Evolutionary conservation across 2,797 vertebrate genomes (phyloP).

Genomic region (Poecile montanus): DNA sequence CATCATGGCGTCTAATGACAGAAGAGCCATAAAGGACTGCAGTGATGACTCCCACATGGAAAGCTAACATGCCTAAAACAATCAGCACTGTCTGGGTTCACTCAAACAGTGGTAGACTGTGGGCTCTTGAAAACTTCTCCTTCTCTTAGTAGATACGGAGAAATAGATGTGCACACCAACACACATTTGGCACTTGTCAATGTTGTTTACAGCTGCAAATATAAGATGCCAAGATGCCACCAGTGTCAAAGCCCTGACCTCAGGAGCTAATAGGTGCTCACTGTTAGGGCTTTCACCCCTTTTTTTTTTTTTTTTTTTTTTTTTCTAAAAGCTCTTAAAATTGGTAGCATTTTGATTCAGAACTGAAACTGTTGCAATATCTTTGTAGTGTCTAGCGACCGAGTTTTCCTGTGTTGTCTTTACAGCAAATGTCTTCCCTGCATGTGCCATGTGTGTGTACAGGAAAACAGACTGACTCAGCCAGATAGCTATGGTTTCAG

Average conservation of each 20-base stretch:
- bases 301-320: not conserved
- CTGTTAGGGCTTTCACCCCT: not conserved
- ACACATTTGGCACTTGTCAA: not conserved
- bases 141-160: not conserved
- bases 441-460: not conserved
- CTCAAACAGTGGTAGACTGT: not conserved
- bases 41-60: not conserved
- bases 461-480: not conserved
- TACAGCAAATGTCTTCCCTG: constrained; percentile 18
- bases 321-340: not conserved
- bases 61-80: not conserved
- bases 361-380: not conserved
- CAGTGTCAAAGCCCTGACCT: not conserved
- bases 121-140: not conserved
- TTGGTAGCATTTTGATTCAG: not conserved
- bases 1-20: not conserved
- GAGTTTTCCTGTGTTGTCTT: not conserved
- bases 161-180: not conserved
- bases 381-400: not conserved
- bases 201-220: not conserved
- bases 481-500: not conserved
- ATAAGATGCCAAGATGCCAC: not conserved
- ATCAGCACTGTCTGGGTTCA: not conserved
- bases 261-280: not conserved
- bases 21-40: not conserved